Evolutionary conservation across 1,140 invertebrate species (phyloP).

Genomic region (Cyphomyrmex costatus): DNA sequence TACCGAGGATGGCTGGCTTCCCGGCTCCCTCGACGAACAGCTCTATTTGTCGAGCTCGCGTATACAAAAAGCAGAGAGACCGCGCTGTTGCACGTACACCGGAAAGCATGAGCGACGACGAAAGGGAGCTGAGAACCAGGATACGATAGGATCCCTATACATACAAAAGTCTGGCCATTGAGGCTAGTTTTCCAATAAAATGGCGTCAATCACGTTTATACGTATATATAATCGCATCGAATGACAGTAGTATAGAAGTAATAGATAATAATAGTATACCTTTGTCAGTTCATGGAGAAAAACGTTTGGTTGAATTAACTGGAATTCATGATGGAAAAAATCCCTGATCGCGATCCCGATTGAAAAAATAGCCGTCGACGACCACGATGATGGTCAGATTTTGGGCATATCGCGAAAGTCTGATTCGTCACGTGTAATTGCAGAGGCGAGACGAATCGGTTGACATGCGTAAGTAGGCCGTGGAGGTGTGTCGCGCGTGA

Average conservation of each 20-base stretch:
- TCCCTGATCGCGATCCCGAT: background rate
- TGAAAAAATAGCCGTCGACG: background rate
- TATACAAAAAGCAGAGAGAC: slow-evolving; percentile 78
- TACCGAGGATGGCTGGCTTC: slow-evolving; percentile 82
- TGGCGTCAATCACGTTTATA: too few species aligned
- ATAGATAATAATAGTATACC: too few species aligned
- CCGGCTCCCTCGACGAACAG: slow-evolving; percentile 82
- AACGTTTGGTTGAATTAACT: too few species aligned
- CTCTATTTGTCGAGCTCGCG: slow-evolving; percentile 83
- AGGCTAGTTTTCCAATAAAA: too few species aligned
- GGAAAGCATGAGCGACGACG: slow-evolving; percentile 78
- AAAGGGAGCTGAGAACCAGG: slow-evolving; percentile 66
- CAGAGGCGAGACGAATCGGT: slow-evolving; percentile 13
- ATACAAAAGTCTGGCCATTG: too few species aligned
- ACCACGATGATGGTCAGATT: background rate
- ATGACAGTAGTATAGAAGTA: too few species aligned
- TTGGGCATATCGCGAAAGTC: background rate
- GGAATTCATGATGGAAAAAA: too few species aligned
- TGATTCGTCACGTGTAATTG: slow-evolving; percentile 10
- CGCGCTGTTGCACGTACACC: slow-evolving; percentile 81
- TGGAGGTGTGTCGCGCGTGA: slow-evolving; percentile 5
- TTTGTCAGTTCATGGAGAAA: too few species aligned
- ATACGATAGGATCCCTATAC: too few species aligned
- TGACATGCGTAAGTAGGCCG: background rate
- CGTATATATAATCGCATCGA: too few species aligned